Conservation (phyloP, 2,888 invertebrate genomes). For the Scaptomyza polygonia region DNA sequence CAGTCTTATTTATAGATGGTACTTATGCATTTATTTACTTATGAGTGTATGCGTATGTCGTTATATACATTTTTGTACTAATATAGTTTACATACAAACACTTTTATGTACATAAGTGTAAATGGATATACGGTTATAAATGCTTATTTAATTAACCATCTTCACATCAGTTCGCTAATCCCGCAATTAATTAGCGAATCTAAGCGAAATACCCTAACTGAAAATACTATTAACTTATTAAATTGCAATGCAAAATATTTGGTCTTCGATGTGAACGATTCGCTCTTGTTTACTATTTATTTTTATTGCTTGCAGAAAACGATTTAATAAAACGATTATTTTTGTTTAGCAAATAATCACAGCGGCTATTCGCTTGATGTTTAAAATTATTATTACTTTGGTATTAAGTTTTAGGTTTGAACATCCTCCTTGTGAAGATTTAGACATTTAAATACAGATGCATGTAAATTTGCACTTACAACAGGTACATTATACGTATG, state of each 20-base stretch:
- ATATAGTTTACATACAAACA: background rate
- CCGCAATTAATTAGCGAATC: slow-evolving; percentile 56
- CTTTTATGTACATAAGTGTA: background rate
- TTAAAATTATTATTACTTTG: slow-evolving; percentile 10
- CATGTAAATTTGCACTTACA: background rate
- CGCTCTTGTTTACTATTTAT: background rate
- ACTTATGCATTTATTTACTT: background rate
- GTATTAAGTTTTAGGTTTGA: background rate
- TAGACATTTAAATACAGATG: background rate
- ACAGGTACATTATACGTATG: background rate
- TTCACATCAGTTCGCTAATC: slow-evolving; percentile 41
- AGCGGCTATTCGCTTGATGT: slow-evolving; percentile 3
- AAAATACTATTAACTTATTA: background rate
- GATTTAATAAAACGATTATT: slow-evolving; percentile 15
- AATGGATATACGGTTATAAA: background rate
- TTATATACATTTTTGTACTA: background rate
- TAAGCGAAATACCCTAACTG: background rate
- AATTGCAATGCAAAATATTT: background rate
- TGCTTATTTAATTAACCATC: background rate
- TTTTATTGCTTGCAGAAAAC: slow-evolving; percentile 1
- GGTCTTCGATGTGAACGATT: background rate
- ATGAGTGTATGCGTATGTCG: background rate
- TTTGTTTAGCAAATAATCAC: slow-evolving; percentile 25
- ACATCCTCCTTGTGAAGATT: too few species aligned
- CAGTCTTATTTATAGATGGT: background rate